Base-by-base conservation (phyloP, 2,797 vertebrate species). In the Peromyscus melanophrys region DNA sequence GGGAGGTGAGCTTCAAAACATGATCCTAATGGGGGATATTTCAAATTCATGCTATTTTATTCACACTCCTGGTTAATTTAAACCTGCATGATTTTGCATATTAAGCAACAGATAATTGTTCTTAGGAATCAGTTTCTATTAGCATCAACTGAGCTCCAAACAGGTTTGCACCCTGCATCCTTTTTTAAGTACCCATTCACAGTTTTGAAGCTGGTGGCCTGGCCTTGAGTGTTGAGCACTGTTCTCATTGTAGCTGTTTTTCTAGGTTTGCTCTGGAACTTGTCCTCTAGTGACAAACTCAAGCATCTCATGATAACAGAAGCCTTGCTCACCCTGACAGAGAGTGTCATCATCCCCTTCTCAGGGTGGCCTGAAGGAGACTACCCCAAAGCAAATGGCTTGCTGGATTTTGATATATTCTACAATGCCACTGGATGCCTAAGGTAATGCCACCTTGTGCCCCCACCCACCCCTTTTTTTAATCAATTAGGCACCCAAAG, bases 231-330 rank as follows among this genome's bases (percentile, higher is more conserved):
- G 77, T 43, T 67, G 83, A 76, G 52, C 81, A 17, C 63, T 37
- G 16, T 91, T 71, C 90, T 94, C 73, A 89, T 96, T 27, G 95
- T 88, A 95, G 80, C 25, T 85, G 69, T 95, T 3, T 34, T 98
- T 98, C 6, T 92, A 99, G 99, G 99, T 90, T 98, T 99, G 96
- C 95, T 99, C 94, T 99, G 99, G 99, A 99, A 99, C 98, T 98
- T 99, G 96, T 99, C 99, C 6, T 99, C 99, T 94, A 99, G 99
- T 27, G 99, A 99, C 97, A 98, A 99, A 69, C 98, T 99, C 98
- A 99, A 99, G 98, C 98, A 99, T 81, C 87, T 98, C 61, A 98
- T 99, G 81, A 96, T 99, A 91, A 98, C 91, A 81, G 98, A 99
- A 46, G 99, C 98, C 17, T 96, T 99, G 25, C 61, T 98, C 5